Evolutionary conservation across 2,888 invertebrate genomes (phyloP), one percentile per base, ranked within the genome.

Genomic region (Ophion slaviceki): DNA sequence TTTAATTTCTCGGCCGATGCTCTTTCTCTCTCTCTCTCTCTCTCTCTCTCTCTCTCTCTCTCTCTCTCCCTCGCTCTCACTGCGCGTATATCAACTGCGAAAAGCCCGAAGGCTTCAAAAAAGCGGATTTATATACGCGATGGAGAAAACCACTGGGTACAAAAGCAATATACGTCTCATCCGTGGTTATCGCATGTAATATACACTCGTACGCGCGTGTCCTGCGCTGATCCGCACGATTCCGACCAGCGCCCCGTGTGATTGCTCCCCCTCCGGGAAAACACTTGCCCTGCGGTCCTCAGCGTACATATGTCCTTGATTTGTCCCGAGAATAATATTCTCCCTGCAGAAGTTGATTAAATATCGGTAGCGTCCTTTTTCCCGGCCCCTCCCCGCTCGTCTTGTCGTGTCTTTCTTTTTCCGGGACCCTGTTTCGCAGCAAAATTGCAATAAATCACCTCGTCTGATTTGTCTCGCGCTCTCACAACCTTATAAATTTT

Each of bases 321-420:
- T 93, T 93, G 92, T 92, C 92, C 89, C 87, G 91, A 92, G 92
- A 93, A 93, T 92, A 92, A 92, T 92, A 91, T 91, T 92, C 92
- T 91, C 89, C 90, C 91, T 90, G 90, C 88, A 91, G 59, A 92
- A 92, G 93, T 93, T 93, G 93, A 93, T 93, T 93, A 93, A 93
- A 93, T 93, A 93, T 93, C 91, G 92, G 92, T 90, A 89, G 88
- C 87, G 88, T 87, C 89, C 87, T 89, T 87, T 79, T 86, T 76
- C 71, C 86, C 85, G 87, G 67, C 84, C 77, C 57, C 75, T 78
- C 80, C 78, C 72, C 68, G 24, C 24, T 71, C 24, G 61, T 24
- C 45, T 71, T 71, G 36, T 75, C 28, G 14, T 57, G 45, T 74
- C 61, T 24, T 66, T 62, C 40, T 24, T 14, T 53, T 72, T 28